Conservation (phyloP, 2,888 invertebrate species). For the Clepsis dumicolana region DNA sequence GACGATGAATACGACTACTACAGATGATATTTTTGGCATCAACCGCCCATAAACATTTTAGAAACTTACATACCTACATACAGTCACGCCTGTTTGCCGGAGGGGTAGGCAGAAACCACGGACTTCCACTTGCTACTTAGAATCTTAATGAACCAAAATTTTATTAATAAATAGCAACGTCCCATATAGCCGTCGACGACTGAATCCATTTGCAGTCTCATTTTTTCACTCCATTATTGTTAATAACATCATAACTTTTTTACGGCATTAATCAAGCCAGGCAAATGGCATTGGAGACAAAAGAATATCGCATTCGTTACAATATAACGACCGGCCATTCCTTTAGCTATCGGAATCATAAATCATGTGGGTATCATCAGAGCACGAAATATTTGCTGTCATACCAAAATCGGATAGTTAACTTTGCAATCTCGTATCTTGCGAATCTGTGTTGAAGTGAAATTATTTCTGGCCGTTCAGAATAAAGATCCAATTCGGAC, state of each 20-base stretch:
- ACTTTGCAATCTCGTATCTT: background rate
- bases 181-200: background rate
- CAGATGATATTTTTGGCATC: too few species aligned
- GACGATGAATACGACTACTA: too few species aligned
- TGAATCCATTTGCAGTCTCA: constrained; percentile 2
- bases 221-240: constrained; percentile 9
- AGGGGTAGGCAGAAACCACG: too few species aligned
- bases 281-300: constrained; percentile 25
- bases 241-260: constrained; percentile 20
- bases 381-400: constrained; percentile 4
- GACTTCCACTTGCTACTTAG: too few species aligned
- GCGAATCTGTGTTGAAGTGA: too few species aligned
- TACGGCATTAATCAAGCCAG: constrained; percentile 16
- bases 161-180: background rate
- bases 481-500: too few species aligned
- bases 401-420: background rate
- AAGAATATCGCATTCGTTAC: constrained; percentile 20
- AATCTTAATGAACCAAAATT: background rate
- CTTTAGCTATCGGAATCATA: constrained; percentile 14
- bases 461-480: too few species aligned
- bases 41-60: too few species aligned
- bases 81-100: too few species aligned
- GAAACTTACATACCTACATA: background rate
- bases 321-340: constrained; percentile 7
- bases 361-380: constrained; percentile 12